These are phyloP conservation scores for Ischnura elegans DNA, from an alignment of 2,888 invertebrate species.

Conservation along the genomic window DNA sequence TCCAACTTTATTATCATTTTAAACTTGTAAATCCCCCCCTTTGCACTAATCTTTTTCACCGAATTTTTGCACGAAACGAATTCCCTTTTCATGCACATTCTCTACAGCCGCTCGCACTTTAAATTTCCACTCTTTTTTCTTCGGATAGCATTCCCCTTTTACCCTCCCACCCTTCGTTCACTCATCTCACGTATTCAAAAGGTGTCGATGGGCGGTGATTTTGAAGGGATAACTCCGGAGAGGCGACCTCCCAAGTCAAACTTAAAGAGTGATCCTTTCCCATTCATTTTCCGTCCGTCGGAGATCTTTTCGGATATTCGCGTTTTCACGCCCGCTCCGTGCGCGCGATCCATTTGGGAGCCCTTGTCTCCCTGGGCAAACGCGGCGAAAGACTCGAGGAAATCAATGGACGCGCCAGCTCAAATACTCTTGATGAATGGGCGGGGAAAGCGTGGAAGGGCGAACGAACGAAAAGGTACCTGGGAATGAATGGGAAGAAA, in stretches of 20 bases:
- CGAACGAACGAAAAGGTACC: background rate
- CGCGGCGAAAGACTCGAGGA: background rate
- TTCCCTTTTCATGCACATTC: background rate
- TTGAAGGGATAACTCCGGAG: background rate
- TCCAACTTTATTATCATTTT: too few species aligned
- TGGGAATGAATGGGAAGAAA: constrained; percentile 4
- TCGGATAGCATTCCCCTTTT: background rate
- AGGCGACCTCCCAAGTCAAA: background rate
- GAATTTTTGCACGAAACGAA: background rate
- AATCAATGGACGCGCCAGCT: constrained; percentile 31
- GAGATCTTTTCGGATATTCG: constrained; percentile 29
- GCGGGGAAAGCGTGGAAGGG: background rate
- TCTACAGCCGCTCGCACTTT: background rate
- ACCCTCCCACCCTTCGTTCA: background rate
- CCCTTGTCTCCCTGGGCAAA: background rate
- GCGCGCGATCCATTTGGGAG: background rate
- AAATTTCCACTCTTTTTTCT: background rate
- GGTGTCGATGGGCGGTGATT: constrained; percentile 3
- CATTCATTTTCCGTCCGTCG: background rate
- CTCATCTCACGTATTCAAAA: background rate
- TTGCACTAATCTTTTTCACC: too few species aligned
- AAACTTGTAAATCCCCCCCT: too few species aligned
- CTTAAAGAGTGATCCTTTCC: background rate
- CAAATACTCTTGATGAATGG: constrained; percentile 6
- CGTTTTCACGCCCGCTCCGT: background rate